Evolutionary conservation across 1,140 invertebrate genomes (phyloP).

Genomic region (Dermatophagoides farinae): DNA sequence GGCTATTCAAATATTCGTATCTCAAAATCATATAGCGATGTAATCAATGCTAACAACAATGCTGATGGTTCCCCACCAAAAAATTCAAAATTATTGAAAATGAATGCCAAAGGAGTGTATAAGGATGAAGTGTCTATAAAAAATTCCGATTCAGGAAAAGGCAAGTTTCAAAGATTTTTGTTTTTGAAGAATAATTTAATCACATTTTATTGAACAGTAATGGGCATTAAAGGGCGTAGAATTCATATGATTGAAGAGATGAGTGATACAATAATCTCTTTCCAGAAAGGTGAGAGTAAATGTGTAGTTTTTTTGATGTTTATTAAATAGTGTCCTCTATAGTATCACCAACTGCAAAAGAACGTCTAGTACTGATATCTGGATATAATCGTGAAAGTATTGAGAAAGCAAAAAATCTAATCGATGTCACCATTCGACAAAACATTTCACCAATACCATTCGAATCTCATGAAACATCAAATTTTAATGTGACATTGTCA

Average conservation of each 20-base stretch:
- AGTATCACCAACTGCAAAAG: constrained; percentile 69
- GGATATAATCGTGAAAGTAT: constrained; percentile 56
- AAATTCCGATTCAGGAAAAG: constrained; percentile 83
- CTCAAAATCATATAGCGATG: constrained; percentile 19
- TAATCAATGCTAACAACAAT: constrained; percentile 33
- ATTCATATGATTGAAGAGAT: constrained; percentile 95
- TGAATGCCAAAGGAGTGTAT: constrained; percentile 70
- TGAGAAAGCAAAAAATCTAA: constrained; percentile 68
- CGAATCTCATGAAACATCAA: background rate
- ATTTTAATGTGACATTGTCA: background rate
- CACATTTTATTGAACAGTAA: constrained; percentile 41
- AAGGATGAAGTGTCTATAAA: constrained; percentile 81
- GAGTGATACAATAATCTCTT: constrained; percentile 90
- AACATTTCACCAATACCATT: constrained; percentile 58
- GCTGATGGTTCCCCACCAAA: constrained; percentile 44
- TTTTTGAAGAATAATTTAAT: constrained; percentile 12
- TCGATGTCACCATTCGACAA: constrained; percentile 72
- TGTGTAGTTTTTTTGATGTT: constrained; percentile 4
- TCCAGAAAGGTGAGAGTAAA: constrained; percentile 81
- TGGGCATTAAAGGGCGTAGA: constrained; percentile 89
- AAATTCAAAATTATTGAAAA: constrained; percentile 46
- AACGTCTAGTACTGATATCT: constrained; percentile 75
- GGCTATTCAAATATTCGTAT: background rate
- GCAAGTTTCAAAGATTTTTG: constrained; percentile 31
- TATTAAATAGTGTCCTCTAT: background rate